Evolutionary conservation across 1,140 invertebrate species (phyloP).

Genomic region (Polypedilum vanderplanki): DNA sequence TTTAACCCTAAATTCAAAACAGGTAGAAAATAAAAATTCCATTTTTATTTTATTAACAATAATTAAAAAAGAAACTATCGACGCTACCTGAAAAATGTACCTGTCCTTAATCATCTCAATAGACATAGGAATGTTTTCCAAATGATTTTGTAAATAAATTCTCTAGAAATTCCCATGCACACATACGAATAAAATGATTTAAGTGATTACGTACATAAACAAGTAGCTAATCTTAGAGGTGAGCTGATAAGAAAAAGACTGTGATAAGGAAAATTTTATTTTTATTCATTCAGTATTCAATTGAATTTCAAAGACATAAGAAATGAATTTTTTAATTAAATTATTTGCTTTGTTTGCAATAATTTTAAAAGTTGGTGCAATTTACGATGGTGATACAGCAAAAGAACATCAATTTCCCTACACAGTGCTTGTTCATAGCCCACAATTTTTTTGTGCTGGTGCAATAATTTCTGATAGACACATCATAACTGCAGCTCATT

Average conservation of each 20-base stretch:
- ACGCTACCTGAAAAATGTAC: too few relatives aligned
- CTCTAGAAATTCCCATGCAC: too few relatives aligned
- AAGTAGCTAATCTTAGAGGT: neutral
- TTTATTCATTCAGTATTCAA: neutral
- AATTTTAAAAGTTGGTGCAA: neutral
- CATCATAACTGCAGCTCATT: neutral
- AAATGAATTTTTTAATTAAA: neutral
- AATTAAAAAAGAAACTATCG: too few relatives aligned
- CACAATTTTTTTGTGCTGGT: neutral
- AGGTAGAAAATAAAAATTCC: too few relatives aligned
- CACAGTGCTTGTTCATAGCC: neutral
- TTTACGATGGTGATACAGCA: neutral
- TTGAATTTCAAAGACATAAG: neutral
- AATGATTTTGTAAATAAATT: too few relatives aligned
- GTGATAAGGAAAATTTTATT: neutral
- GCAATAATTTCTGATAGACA: neutral
- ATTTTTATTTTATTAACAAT: too few relatives aligned
- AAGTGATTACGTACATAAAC: too few relatives aligned
- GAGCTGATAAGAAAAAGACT: neutral
- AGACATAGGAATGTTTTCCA: too few relatives aligned
- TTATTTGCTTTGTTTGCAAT: neutral
- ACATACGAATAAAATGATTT: too few relatives aligned
- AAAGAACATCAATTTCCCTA: neutral
- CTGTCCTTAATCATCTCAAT: too few relatives aligned
- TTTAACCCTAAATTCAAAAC: too few relatives aligned